These are phyloP conservation scores for Toxotes lorentzi DNA, from an alignment of 2,797 vertebrate species.

Conservation along the genomic window DNA sequence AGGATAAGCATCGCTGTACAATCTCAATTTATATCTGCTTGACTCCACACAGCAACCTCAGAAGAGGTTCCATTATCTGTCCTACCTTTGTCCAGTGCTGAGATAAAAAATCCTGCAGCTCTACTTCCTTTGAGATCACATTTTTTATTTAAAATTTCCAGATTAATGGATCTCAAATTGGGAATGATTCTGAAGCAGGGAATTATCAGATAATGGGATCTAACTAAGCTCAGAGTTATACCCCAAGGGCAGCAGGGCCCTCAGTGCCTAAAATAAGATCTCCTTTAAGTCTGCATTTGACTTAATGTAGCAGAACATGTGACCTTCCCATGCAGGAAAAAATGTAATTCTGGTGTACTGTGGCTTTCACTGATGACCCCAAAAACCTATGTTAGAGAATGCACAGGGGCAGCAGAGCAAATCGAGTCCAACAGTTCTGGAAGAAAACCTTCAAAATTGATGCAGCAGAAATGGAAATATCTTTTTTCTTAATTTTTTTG, in stretches of 20 bases:
- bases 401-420: neutral
- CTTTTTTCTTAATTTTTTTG: neutral
- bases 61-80: constrained; percentile 37
- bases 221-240: constrained; percentile 50
- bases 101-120: constrained; percentile 39
- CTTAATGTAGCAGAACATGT: constrained; percentile 30
- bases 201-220: constrained; percentile 74
- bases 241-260: constrained; percentile 30
- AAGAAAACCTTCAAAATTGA: neutral
- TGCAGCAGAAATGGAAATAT: neutral
- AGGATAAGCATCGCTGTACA: constrained; percentile 35
- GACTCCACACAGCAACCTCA: constrained; percentile 36
- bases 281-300: constrained; percentile 46
- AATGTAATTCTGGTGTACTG: constrained; percentile 17
- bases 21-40: constrained; percentile 42
- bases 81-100: constrained; percentile 48
- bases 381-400: constrained; percentile 13
- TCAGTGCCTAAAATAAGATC: constrained; percentile 55
- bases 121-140: constrained; percentile 34
- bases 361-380: constrained; percentile 29
- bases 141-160: constrained; percentile 42
- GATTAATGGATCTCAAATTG: constrained; percentile 68
- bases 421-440: neutral
- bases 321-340: constrained; percentile 17
- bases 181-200: constrained; percentile 39